Conservation (phyloP, 2,888 invertebrate genomes). For the Koerneria pararmatus region DNA sequence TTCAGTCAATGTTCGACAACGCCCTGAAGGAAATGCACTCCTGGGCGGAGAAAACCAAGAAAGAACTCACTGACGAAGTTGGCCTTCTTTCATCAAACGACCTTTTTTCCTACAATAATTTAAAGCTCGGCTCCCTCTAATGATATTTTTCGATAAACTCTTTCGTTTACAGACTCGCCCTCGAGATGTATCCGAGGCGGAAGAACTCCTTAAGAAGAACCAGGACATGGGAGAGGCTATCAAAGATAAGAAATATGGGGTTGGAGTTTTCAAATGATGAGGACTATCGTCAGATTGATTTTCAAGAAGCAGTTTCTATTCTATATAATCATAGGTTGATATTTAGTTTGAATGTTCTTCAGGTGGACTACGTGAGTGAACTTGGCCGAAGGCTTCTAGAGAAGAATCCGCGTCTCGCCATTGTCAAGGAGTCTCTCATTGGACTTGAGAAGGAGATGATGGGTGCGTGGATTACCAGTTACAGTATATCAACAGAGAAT, state of each 20-base stretch:
- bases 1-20: slow-evolving; percentile 78
- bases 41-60: slow-evolving; percentile 45
- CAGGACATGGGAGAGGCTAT: slow-evolving; percentile 78
- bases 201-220: slow-evolving; percentile 81
- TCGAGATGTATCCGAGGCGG: slow-evolving; percentile 78
- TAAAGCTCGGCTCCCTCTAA: no score
- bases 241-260: slow-evolving; percentile 49
- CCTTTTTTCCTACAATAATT: no score
- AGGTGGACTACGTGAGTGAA: slow-evolving; percentile 75
- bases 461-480: not conserved
- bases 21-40: slow-evolving; percentile 38
- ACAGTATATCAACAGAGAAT: not conserved
- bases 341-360: slow-evolving; percentile 11
- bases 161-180: slow-evolving; percentile 25
- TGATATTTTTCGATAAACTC: no score
- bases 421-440: slow-evolving; percentile 39
- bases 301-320: no score
- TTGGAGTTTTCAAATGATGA: not conserved
- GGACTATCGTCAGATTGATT: not conserved
- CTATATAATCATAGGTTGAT: not conserved
- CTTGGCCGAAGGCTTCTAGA: slow-evolving; percentile 68
- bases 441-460: slow-evolving; percentile 33
- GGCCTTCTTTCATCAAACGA: not conserved
- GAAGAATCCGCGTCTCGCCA: slow-evolving; percentile 64
- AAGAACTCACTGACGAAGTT: slow-evolving; percentile 34